These are phyloP conservation scores for Eurois occulta DNA, from an alignment of 2,888 invertebrate genomes.

Conservation along the genomic window DNA sequence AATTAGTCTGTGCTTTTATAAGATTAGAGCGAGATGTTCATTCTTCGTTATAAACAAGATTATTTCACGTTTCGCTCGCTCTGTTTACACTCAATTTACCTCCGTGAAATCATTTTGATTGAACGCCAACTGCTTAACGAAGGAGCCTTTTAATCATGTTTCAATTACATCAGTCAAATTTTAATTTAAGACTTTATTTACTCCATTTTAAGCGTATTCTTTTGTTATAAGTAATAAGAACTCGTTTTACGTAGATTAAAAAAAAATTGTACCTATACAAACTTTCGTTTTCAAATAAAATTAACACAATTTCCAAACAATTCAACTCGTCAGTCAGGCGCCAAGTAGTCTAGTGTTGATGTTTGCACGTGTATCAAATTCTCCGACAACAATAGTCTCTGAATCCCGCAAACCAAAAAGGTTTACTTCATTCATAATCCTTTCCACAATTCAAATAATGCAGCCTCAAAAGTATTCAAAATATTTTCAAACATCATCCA, in stretches of 20 bases:
- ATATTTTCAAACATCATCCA: slow-evolving; percentile 29
- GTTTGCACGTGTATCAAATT: slow-evolving; percentile 14
- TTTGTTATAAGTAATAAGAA: background rate
- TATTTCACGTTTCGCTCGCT: slow-evolving; percentile 64
- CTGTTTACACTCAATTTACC: slow-evolving; percentile 67
- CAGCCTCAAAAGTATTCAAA: background rate
- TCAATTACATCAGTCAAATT: slow-evolving; percentile 56
- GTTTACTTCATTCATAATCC: slow-evolving; percentile 40
- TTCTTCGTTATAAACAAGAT: slow-evolving; percentile 64
- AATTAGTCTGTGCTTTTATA: slow-evolving; percentile 76
- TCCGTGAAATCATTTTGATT: slow-evolving; percentile 65
- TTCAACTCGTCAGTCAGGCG: slow-evolving; percentile 17
- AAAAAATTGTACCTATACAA: background rate
- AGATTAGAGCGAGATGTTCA: slow-evolving; percentile 74
- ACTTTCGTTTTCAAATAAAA: background rate
- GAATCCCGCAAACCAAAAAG: slow-evolving; percentile 1
- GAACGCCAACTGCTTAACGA: slow-evolving; percentile 65
- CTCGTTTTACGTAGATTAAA: background rate
- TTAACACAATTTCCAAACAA: background rate
- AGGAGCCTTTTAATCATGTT: slow-evolving; percentile 58
- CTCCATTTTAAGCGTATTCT: background rate
- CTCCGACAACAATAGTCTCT: slow-evolving; percentile 18
- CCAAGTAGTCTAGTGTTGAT: slow-evolving; percentile 5
- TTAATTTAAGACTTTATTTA: slow-evolving; percentile 42
- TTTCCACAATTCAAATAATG: slow-evolving; percentile 23